Percentiles rank a stretch among this genome's conserved stretches.
Evolutionary conservation across 1,140 invertebrate genomes (phyloP).

Genomic region (Ptiloglossa arizonensis): DNA sequence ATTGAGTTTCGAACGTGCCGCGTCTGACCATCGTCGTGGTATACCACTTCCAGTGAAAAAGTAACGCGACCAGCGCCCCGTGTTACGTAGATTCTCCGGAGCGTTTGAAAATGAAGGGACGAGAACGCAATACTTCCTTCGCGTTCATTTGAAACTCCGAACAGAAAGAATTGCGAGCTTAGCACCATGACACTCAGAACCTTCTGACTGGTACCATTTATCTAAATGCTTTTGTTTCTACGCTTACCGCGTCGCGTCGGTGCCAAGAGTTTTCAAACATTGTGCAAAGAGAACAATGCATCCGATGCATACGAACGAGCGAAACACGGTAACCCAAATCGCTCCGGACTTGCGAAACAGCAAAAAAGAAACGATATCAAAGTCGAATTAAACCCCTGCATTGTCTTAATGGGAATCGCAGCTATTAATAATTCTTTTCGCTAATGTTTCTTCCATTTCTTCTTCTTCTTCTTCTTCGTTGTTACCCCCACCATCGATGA

Average conservation of each 20-base stretch:
- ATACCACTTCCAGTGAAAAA: too few relatives aligned
- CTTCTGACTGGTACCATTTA: background rate
- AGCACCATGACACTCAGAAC: background rate
- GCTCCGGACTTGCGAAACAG: background rate
- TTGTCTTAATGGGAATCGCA: background rate
- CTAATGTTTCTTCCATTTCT: background rate
- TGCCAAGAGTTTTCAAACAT: background rate
- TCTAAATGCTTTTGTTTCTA: background rate
- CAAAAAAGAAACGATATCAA: background rate
- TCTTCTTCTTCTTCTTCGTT: background rate
- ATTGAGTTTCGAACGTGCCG: too few relatives aligned
- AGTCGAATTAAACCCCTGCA: background rate
- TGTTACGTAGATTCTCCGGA: too few relatives aligned
- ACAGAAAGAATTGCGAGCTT: background rate
- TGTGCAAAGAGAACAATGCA: background rate
- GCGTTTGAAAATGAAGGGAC: too few relatives aligned
- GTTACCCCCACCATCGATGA: too few relatives aligned
- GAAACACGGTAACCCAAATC: background rate
- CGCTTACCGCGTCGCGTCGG: background rate
- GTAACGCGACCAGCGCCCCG: too few relatives aligned
- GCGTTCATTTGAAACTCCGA: background rate
- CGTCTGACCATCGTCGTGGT: too few relatives aligned
- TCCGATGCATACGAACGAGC: background rate
- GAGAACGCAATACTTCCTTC: too few relatives aligned
- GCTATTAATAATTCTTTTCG: slow-evolving; percentile 13